phyloP scores from a whole-genome alignment of 2,113 vertebrate genomes.

The Ramphastos sulfuratus region DNA sequence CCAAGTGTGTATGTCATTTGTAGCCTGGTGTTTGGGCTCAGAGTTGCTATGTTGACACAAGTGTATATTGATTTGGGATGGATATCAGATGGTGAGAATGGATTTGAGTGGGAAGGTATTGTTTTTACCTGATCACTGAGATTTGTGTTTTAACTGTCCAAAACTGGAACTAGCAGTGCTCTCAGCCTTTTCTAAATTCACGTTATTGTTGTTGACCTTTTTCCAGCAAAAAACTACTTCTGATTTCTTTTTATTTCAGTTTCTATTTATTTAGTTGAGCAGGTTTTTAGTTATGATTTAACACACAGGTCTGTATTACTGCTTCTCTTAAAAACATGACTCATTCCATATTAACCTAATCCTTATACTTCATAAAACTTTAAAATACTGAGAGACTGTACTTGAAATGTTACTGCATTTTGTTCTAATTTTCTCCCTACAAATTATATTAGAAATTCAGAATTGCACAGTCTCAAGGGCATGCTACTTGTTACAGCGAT shows the following conservation, averaged over 20 bases:
- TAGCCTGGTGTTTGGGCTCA: neutral
- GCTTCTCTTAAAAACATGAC: slow-evolving; percentile 59
- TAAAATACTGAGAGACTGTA: slow-evolving; percentile 47
- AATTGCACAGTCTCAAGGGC: slow-evolving; percentile 46
- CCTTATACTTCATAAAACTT: slow-evolving; percentile 66
- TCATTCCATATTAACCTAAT: slow-evolving; percentile 61
- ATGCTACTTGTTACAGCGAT: slow-evolving; percentile 34
- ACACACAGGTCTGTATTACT: slow-evolving; percentile 42
- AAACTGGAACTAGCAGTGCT: neutral
- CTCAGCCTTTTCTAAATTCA: neutral
- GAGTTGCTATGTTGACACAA: neutral
- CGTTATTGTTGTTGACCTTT: neutral
- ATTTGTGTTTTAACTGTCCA: neutral
- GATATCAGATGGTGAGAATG: neutral
- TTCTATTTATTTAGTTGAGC: neutral
- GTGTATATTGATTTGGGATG: neutral
- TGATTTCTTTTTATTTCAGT: slow-evolving; percentile 27
- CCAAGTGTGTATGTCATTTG: neutral
- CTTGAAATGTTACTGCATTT: slow-evolving; percentile 58
- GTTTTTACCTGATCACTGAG: neutral
- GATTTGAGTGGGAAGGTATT: neutral
- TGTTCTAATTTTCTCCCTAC: slow-evolving; percentile 42
- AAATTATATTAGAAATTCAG: slow-evolving; percentile 51
- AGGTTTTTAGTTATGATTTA: slow-evolving; percentile 3
- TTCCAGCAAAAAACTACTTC: neutral